These are phyloP conservation scores for Clarias fuscus DNA, from an alignment of 2,797 vertebrate genomes.

Conservation along the genomic window DNA sequence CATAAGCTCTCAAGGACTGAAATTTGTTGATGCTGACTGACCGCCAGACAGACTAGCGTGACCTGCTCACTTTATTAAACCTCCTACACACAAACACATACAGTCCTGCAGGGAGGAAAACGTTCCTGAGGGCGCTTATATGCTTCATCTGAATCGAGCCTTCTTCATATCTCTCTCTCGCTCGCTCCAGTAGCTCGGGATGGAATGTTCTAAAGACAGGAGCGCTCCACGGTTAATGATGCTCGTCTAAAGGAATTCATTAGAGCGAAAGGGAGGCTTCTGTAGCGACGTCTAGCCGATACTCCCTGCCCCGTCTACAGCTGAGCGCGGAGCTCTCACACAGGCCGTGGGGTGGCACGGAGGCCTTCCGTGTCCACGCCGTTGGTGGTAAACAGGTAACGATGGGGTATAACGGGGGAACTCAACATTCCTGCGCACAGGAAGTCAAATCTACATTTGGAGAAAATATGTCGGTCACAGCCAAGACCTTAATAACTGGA, in stretches of 20 bases:
- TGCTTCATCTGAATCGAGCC: constrained; percentile 7
- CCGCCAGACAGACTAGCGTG: constrained; percentile 29
- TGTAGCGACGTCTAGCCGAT: constrained; percentile 12
- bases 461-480: not conserved
- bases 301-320: constrained; percentile 12
- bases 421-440: not conserved
- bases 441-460: not conserved
- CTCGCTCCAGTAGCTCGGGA: constrained; percentile 15
- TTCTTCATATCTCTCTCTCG: not conserved
- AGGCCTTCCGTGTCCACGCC: not conserved
- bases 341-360: not conserved
- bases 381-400: not conserved
- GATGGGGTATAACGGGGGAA: not conserved
- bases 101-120: not conserved
- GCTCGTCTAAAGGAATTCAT: constrained; percentile 54
- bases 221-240: constrained; percentile 33
- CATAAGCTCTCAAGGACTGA: not conserved
- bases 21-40: constrained; percentile 45
- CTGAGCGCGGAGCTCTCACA: not conserved
- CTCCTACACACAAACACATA: constrained; percentile 21
- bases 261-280: constrained; percentile 37
- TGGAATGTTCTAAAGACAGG: constrained; percentile 11
- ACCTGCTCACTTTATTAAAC: constrained; percentile 55
- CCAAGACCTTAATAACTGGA: constrained; percentile 15
- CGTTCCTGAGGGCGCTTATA: not conserved